Evolutionary conservation across 2,797 vertebrate species (phyloP), one percentile per base, ranked within the genome.

Genomic region (Manis pentadactyla): DNA sequence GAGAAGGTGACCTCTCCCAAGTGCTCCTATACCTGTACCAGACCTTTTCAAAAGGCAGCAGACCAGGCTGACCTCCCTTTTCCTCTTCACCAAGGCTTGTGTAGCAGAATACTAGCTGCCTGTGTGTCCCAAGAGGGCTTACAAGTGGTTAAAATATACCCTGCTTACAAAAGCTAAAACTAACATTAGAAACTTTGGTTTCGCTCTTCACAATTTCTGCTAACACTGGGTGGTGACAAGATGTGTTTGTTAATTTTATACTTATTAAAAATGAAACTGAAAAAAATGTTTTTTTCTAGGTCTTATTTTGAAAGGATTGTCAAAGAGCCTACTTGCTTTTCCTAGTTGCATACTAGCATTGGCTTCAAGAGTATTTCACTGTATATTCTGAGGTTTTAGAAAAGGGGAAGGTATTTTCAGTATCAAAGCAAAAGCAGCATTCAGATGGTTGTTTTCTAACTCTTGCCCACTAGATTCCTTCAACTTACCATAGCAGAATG

Each of bases 151-250:
- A 95, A n/a, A 90, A 29, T 51, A 75, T 95, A 93, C 71, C 59
- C 84, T 88, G 78, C 96, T 97, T 93, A 93, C 13, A 59, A 95
- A 97, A 94, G 94, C 42, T 82, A 92, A 96, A 96, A 96, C 25
- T 68, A 89, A 90, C 87, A 97, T 95, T 51, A 69, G 88, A 90
- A 95, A 92, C 88, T 97, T 95, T 95, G 95, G 85, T 97, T 97
- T 97, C 95, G 18, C 57, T 93, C 66, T 73, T 96, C 55, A 87
- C 15, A 85, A 49, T 59, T 94, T 95, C 92, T 97, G 55, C 84
- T 95, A 92, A 10, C 81, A 82, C 57, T 92, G 63, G 34, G 55
- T 90, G 34, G 55, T 90, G 73, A 93, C 37, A 86, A 94, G 87
- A 83, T 34, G 18, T 49, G 39, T 87, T 69, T 90, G n/a, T 57